Base-by-base conservation (phyloP, 2,797 vertebrate species). In the Xiphophorus birchmanni region DNA sequence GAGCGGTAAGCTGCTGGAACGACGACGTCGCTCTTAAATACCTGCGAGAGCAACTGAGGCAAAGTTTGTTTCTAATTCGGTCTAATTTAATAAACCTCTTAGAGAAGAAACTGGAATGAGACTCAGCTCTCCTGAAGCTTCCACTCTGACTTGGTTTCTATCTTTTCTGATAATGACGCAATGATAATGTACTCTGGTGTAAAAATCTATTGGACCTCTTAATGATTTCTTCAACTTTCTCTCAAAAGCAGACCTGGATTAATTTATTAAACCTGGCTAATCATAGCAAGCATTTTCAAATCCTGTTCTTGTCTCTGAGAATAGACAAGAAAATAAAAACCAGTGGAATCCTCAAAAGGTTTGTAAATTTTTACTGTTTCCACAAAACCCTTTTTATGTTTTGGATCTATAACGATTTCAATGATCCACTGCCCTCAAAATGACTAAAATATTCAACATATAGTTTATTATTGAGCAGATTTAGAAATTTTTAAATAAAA, bases 11-110 rank as follows among this genome's bases (percentile, higher is more conserved):
- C 92, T 78, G 83, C 84, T 83, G 78, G 54, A 29, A 23, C 58
- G 4, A 21, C 15, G 5, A 84, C 84, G 86, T 63, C 79, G 65
- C n/a, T 37, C 77, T 77, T 82, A 91, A 91, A 92, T 90, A 92
- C 88, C 86, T 83, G 73, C 15, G 60, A 45, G 26, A 2, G 47
- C 4, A 1, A 26, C 21, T 26, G n/a, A 63, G 18, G 58, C 44
- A 32, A 54, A 26, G 40, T 82, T 67, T 56, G 42, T 74, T 86
- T 80, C 87, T 89, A 90, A 89, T 74, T 87, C 74, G 37, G 81
- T 80, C 78, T 35, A 2, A 80, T 79, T 86, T 78, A 90, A 85
- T 86, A 56, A 80, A 89, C 80, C 17, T 1, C 29, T n/a, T 44
- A 80, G 18, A 44, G 76, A 88, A 78, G 45, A 73, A 80, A 77